These are phyloP conservation scores for Capreolus pygargus DNA, from an alignment of 2,113 vertebrate species.

Conservation along the genomic window DNA sequence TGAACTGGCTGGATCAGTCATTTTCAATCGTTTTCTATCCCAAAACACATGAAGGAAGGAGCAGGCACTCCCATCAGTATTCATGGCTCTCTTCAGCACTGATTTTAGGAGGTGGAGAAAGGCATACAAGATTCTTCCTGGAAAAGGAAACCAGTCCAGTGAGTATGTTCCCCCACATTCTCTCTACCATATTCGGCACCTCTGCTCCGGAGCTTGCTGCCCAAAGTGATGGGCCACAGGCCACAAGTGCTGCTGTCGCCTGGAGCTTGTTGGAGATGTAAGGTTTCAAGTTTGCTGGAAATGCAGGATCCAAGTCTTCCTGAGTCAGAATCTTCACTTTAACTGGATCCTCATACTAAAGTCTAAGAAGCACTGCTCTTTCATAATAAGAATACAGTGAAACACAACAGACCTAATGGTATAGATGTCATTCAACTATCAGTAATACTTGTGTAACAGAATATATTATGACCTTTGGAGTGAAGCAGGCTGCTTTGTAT, in stretches of 20 bases:
- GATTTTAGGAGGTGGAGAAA: neutral
- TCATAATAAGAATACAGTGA: neutral
- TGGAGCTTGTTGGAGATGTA: neutral
- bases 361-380: neutral
- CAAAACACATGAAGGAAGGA: neutral
- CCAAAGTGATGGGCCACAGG: neutral
- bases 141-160: neutral
- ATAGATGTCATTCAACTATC: neutral
- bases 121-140: neutral
- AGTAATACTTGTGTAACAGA: neutral
- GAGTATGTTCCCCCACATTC: neutral
- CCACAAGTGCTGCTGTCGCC: neutral
- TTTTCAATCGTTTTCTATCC: neutral
- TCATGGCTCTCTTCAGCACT: neutral
- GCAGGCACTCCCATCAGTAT: neutral
- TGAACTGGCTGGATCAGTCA: neutral
- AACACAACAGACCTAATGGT: neutral
- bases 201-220: neutral
- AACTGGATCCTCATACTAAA: neutral
- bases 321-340: neutral
- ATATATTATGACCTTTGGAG: neutral
- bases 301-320: neutral
- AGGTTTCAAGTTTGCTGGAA: neutral
- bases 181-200: fast-evolving
- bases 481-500: constrained; percentile 1